Conservation (phyloP, 2,888 invertebrate species). For the Zhengitettix transpicula region DNA sequence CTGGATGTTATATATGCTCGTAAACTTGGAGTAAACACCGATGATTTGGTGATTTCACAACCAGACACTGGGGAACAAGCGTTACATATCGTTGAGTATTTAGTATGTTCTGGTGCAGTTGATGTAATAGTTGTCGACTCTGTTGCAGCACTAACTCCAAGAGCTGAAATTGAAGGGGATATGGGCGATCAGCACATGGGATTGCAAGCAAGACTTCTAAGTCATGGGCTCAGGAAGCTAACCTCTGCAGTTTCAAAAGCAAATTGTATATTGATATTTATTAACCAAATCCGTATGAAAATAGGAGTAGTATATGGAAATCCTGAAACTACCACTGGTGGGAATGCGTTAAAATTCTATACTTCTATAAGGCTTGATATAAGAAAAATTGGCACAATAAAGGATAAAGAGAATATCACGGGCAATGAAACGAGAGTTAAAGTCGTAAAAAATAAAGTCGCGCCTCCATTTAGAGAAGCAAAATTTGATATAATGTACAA, state of each 20-base stretch:
- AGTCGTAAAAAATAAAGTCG: not conserved
- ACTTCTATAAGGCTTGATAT: not conserved
- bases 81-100: constrained; percentile 2
- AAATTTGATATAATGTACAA: not conserved
- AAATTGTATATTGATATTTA: not conserved
- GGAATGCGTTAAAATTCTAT: not conserved
- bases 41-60: constrained; percentile 3
- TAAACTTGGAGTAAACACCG: constrained; percentile 5
- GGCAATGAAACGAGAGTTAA: not conserved
- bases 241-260: not conserved
- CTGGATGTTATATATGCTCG: constrained; percentile 5
- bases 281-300: not conserved
- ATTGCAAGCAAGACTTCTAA: constrained; percentile 5
- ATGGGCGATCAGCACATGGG: constrained; percentile 7
- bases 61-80: constrained; percentile 8
- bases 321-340: not conserved
- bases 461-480: not conserved
- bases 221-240: constrained; percentile 5
- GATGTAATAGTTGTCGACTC: constrained; percentile 7
- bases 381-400: not conserved
- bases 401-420: not conserved
- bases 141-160: constrained; percentile 6
- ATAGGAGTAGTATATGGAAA: not conserved
- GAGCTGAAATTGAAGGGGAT: constrained; percentile 7
- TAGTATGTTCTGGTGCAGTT: constrained; percentile 4